These are phyloP conservation scores for Eristalis intricaria DNA, from an alignment of 2,888 invertebrate species.

Conservation along the genomic window DNA sequence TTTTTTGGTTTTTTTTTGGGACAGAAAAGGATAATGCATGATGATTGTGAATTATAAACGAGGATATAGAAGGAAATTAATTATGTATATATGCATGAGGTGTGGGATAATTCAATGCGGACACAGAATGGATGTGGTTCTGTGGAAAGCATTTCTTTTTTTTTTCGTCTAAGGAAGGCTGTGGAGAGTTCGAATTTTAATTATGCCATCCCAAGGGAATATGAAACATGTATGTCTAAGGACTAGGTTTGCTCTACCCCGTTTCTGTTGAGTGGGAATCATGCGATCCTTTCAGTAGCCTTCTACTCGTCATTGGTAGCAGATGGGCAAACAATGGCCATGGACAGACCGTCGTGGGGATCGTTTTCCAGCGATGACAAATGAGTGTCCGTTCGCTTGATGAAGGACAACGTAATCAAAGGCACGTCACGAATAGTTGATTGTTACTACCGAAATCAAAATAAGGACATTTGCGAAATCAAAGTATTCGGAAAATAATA, in stretches of 20 bases:
- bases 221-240: background rate
- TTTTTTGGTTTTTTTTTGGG: slow-evolving; percentile 1
- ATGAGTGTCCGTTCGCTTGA: no score
- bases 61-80: slow-evolving; percentile 21
- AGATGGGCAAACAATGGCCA: no score
- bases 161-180: slow-evolving; percentile 15
- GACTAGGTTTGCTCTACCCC: background rate
- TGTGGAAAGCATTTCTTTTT: background rate
- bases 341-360: no score
- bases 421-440: no score
- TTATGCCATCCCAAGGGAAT: slow-evolving; percentile 30
- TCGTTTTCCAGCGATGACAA: no score
- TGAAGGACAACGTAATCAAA: no score
- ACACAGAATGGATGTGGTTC: background rate
- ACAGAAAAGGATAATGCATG: slow-evolving; percentile 45
- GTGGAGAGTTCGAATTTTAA: slow-evolving; percentile 38
- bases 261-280: background rate
- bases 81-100: slow-evolving; percentile 49
- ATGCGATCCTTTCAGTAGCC: background rate
- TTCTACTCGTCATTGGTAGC: background rate
- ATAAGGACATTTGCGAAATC: no score
- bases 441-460: no score
- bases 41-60: slow-evolving; percentile 44
- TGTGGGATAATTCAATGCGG: slow-evolving; percentile 29
- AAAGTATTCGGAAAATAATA: no score